Percentiles rank a stretch among this genome's conserved stretches.
These are phyloP conservation scores for Escarpia spicata DNA, from an alignment of 2,888 invertebrate genomes.

Conservation along the genomic window DNA sequence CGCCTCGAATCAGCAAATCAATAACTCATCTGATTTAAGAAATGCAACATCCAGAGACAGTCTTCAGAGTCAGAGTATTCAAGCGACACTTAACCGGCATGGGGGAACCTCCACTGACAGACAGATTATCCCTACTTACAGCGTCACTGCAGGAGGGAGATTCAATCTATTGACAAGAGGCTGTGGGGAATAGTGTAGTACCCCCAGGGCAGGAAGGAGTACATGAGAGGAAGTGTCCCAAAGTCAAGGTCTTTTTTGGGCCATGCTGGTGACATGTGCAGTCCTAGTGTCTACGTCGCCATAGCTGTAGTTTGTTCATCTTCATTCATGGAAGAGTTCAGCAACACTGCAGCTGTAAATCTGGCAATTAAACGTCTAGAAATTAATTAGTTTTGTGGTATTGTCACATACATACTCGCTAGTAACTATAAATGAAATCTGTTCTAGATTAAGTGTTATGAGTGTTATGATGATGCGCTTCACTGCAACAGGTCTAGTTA, in stretches of 20 bases:
- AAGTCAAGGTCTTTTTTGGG: background rate
- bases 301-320: background rate
- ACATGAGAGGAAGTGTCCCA: background rate
- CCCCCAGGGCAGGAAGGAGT: background rate
- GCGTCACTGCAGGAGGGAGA: background rate
- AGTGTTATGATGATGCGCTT: background rate
- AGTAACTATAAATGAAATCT: background rate
- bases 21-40: background rate
- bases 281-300: too few relatives aligned
- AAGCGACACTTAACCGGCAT: background rate
- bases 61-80: background rate
- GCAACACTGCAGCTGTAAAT: background rate
- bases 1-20: background rate
- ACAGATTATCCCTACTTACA: conserved; percentile 3
- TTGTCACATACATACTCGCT: background rate
- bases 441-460: background rate
- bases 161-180: background rate
- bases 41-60: background rate
- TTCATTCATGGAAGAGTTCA: background rate
- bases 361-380: background rate
- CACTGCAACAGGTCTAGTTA: background rate
- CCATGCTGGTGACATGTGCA: background rate
- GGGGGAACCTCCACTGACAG: background rate
- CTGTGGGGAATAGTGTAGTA: background rate
- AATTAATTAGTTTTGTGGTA: background rate